phyloP scores from a whole-genome alignment of 2,888 invertebrate species.

The Dasypogon diadema region DNA sequence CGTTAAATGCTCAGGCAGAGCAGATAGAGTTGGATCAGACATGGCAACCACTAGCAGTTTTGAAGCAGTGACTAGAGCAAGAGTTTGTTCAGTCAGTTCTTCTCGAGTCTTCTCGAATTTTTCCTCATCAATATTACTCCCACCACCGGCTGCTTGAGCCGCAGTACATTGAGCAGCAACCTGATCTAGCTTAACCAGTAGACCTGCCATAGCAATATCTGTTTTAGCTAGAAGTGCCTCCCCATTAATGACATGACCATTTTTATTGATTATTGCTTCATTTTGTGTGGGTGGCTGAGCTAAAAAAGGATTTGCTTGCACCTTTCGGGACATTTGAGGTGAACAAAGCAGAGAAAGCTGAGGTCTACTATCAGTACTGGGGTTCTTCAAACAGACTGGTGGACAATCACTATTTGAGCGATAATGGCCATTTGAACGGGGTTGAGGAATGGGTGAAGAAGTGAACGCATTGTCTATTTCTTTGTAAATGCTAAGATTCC shows the following conservation, averaged over 20 bases:
- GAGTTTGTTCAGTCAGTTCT: conserved; percentile 82
- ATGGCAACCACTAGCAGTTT: conserved; percentile 86
- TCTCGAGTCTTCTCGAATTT: conserved; percentile 84
- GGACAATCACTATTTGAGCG: conserved; percentile 61
- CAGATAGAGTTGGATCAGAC: conserved; percentile 75
- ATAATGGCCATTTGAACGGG: conserved; percentile 63
- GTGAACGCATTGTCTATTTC: conserved; percentile 71
- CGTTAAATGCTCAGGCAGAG: conserved; percentile 77
- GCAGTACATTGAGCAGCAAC: conserved; percentile 79
- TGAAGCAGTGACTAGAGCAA: conserved; percentile 85
- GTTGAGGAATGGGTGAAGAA: conserved; percentile 57
- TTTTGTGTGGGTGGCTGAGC: neutral
- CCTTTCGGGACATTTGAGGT: conserved; percentile 71
- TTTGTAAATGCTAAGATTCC: conserved; percentile 72
- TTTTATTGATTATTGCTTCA: conserved; percentile 69
- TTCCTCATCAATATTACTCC: conserved; percentile 79
- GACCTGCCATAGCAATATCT: conserved; percentile 77
- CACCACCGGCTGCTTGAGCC: conserved; percentile 82
- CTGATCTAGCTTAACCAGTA: conserved; percentile 77
- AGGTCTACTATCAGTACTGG: conserved; percentile 58
- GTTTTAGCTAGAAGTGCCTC: conserved; percentile 77
- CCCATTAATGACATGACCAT: conserved; percentile 72
- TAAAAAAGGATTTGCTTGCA: conserved; percentile 51
- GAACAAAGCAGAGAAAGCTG: conserved; percentile 70
- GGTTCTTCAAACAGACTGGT: conserved; percentile 59